Conservation (phyloP, 1,140 invertebrate genomes). For the Adelges cooleyi region DNA sequence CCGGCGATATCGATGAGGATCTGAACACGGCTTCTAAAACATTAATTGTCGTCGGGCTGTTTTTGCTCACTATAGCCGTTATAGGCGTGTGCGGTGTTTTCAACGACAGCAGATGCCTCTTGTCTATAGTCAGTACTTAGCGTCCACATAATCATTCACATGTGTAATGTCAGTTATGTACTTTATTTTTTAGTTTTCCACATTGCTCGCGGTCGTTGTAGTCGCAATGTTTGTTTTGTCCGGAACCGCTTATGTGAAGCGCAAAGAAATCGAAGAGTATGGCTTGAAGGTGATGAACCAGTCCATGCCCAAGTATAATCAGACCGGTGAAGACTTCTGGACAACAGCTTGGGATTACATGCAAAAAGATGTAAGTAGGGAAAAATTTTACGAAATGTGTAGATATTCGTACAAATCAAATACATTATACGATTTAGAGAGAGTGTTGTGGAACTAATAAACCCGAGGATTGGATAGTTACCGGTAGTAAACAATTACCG, state of each 20-base stretch:
- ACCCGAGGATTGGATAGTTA: slow-evolving; percentile 8
- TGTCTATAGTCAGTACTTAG: slow-evolving; percentile 51
- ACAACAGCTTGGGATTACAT: background rate
- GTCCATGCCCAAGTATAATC: background rate
- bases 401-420: no score
- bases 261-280: background rate
- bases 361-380: slow-evolving; percentile 1
- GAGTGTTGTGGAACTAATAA: slow-evolving; percentile 5
- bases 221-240: background rate
- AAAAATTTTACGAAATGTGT: no score
- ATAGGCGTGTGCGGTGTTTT: slow-evolving; percentile 77
- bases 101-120: slow-evolving; percentile 69
- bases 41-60: slow-evolving; percentile 56
- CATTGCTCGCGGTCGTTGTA: background rate
- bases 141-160: background rate
- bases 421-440: background rate
- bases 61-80: slow-evolving; percentile 66
- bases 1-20: slow-evolving; percentile 42
- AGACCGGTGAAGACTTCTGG: background rate
- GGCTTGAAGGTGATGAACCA: background rate
- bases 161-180: no score
- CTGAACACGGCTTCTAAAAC: slow-evolving; percentile 63
- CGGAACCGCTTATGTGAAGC: background rate
- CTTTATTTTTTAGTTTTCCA: slow-evolving; percentile 3
- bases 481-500: background rate